Conservation (phyloP, 2,888 invertebrate genomes). For the Enoplolaimus lenunculus region DNA sequence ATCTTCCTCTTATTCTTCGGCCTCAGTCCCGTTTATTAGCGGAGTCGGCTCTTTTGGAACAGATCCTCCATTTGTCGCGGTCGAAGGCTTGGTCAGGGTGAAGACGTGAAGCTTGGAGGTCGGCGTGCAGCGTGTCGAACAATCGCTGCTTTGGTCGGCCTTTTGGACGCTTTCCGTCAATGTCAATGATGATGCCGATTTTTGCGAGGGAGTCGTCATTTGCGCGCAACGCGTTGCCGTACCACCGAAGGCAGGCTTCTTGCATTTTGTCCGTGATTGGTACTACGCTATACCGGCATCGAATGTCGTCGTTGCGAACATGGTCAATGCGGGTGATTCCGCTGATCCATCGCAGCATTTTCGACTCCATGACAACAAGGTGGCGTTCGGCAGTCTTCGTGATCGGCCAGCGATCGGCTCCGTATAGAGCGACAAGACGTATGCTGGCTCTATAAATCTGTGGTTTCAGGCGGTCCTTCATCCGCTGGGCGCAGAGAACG, state of each 20-base stretch:
- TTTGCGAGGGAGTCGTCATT: conserved; percentile 9
- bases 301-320: conserved; percentile 17
- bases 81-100: not conserved
- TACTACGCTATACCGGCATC: conserved; percentile 16
- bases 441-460: not conserved
- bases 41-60: not conserved
- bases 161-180: conserved; percentile 13
- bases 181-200: conserved; percentile 14
- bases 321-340: conserved; percentile 19
- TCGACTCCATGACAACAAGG: not conserved
- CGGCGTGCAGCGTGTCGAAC: not conserved
- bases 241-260: conserved; percentile 15
- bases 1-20: not conserved
- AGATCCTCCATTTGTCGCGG: not conserved
- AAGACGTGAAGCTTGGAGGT: not conserved
- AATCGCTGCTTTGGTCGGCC: conserved; percentile 14
- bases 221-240: not conserved
- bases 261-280: conserved; percentile 13
- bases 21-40: not conserved
- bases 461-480: not conserved
- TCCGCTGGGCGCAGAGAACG: not conserved
- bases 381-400: not conserved
- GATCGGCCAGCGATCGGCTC: not conserved
- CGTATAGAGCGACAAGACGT: not conserved
- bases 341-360: conserved; percentile 11